Evolutionary conservation across 2,888 invertebrate genomes (phyloP).

Genomic region (Rhogogaster chlorosoma): DNA sequence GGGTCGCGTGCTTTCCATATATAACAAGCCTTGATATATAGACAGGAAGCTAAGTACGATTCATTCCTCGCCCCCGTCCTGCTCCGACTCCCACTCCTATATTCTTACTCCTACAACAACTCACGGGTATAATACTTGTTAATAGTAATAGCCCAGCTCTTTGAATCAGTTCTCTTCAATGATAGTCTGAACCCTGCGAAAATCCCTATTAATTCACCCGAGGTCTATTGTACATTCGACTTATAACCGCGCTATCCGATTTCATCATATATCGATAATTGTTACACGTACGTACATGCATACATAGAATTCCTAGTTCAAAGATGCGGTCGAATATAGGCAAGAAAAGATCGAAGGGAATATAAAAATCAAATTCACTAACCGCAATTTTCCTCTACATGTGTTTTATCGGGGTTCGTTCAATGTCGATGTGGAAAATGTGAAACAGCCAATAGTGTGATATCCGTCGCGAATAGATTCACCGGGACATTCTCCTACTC

Average conservation of each 20-base stretch:
- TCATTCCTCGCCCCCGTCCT: background rate
- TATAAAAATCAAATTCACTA: slow-evolving; percentile 16
- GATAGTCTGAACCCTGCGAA: background rate
- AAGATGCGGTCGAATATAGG: too few species aligned
- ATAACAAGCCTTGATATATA: slow-evolving; percentile 23
- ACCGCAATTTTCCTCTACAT: too few species aligned
- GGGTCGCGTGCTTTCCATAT: slow-evolving; percentile 29
- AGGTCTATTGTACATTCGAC: background rate
- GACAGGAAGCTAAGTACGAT: slow-evolving; percentile 32
- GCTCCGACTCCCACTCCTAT: background rate
- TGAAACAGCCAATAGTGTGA: slow-evolving; percentile 34
- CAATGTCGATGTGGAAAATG: slow-evolving; percentile 19
- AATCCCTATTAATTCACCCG: background rate
- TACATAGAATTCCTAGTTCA: too few species aligned
- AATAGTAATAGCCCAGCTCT: slow-evolving; percentile 17
- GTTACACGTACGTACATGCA: too few species aligned
- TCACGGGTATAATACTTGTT: background rate
- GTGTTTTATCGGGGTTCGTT: slow-evolving; percentile 7
- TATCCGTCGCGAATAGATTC: slow-evolving; percentile 34
- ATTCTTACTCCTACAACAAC: background rate
- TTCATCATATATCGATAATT: background rate
- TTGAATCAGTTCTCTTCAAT: slow-evolving; percentile 25
- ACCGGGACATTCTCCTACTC: background rate
- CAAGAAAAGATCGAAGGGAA: too few species aligned
- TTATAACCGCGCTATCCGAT: background rate